These are phyloP conservation scores for Limenitis camilla DNA, from an alignment of 2,888 invertebrate species.

Conservation along the genomic window DNA sequence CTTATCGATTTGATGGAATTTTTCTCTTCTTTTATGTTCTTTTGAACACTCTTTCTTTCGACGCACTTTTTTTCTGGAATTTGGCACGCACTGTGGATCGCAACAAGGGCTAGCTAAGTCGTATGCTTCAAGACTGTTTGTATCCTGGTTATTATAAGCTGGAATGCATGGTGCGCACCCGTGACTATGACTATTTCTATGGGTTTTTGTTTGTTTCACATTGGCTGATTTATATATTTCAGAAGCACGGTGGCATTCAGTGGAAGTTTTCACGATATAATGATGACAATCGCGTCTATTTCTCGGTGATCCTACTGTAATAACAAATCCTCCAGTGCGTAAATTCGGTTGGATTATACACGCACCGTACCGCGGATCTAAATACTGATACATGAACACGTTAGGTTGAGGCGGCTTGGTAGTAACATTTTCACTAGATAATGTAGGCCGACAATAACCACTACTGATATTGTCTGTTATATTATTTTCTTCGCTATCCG, in stretches of 20 bases:
- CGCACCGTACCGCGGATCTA: conserved; percentile 80
- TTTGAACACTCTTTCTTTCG: conserved; percentile 77
- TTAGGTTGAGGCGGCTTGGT: conserved; percentile 61
- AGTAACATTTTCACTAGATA: conserved; percentile 87
- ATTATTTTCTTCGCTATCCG: conserved; percentile 59
- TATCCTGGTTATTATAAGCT: conserved; percentile 78
- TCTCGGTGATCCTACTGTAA: conserved; percentile 80
- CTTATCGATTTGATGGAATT: conserved; percentile 70
- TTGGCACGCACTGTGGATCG: conserved; percentile 89
- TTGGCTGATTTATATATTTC: conserved; percentile 48
- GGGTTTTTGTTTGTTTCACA: conserved; percentile 51
- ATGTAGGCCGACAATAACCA: conserved; percentile 82
- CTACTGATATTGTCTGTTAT: conserved; percentile 69
- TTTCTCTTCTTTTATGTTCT: conserved; percentile 77
- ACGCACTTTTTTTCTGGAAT: conserved; percentile 64
- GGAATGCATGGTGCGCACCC: conserved; percentile 83
- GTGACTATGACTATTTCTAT: conserved; percentile 66
- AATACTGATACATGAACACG: conserved; percentile 78
- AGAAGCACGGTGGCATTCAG: conserved; percentile 51
- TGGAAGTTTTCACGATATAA: conserved; percentile 75
- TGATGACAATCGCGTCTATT: conserved; percentile 80
- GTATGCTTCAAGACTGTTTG: conserved; percentile 88
- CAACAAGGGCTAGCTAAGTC: conserved; percentile 91
- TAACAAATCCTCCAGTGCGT: conserved; percentile 80
- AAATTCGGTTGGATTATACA: conserved; percentile 81